Base-by-base conservation (phyloP, 2,888 invertebrate species). In the Lithophane leautieri region DNA sequence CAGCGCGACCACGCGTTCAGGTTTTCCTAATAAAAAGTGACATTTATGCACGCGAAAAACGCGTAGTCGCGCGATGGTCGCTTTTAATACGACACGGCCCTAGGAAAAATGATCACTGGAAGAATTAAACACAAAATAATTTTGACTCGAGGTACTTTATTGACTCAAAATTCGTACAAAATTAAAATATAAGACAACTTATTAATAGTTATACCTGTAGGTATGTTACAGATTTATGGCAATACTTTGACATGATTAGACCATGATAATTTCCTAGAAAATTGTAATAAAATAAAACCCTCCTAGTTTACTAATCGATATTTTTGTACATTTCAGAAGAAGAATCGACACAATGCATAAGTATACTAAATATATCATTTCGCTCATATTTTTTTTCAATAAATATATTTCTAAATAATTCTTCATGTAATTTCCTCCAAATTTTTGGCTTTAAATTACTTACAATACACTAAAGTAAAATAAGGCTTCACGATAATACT, bases 61-160 rank as follows among this genome's bases (percentile, higher is more conserved):
- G 9, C 42, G 42, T 42, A 42, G 2, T 42, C 42, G 9, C 42
- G 9, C 1, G 42, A 42, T 42, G 47, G 7, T 47, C 47, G 47
- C 47, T 47, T 47, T 19, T 16, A 47, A 47, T 47, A 19, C 3
- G 8, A 50, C 19, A 19, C 50, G 50, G 8, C 8, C 50, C 2
- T 19, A 50, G 2, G 19, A 19, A 19, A 73, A 54, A n/a, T n/a
- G 19, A n/a, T 6, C 6, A 73, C 34, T n/a, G 9, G 19, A 14
- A 72, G 12, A 72, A 44, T 44, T 7, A 73, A 70, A 79, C 50
- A 28, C 40, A 28, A 16, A 22, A 22, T 47, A 42, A 44, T 14
- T 66, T 69, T 47, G 42, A 70, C 63, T 81, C 75, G 85, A 88
- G 87, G 88, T 88, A 90, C 82, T 91, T 90, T 91, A 92, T 88